These are phyloP conservation scores for Aphelinus atriplicis DNA, from an alignment of 1,140 invertebrate species.

Conservation along the genomic window DNA sequence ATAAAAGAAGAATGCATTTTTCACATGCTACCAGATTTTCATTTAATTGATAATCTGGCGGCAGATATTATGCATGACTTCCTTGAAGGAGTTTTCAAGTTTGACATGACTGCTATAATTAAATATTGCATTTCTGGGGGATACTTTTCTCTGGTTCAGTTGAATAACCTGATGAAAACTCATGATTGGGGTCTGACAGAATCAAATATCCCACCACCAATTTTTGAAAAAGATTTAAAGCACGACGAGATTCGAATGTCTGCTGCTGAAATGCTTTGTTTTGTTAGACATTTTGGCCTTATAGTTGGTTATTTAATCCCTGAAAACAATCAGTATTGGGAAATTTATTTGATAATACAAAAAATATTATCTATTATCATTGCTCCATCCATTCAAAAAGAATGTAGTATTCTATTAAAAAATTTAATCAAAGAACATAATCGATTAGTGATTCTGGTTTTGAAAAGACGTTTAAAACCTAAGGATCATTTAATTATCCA, in stretches of 20 bases:
- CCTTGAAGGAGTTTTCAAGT: slow-evolving; percentile 43
- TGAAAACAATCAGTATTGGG: not conserved
- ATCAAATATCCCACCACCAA: not conserved
- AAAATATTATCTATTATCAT: not conserved
- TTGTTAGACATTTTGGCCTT: not conserved
- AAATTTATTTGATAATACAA: not conserved
- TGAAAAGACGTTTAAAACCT: no score
- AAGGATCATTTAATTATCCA: no score
- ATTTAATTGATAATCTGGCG: slow-evolving; percentile 41
- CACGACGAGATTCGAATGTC: not conserved
- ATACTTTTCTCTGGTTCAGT: slow-evolving; percentile 29
- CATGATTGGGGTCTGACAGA: no score
- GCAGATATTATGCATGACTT: slow-evolving; percentile 49
- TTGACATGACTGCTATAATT: slow-evolving; percentile 43
- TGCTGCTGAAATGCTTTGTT: not conserved
- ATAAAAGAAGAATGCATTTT: slow-evolving; percentile 43
- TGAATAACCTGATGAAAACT: not conserved
- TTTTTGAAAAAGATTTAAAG: not conserved
- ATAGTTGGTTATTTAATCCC: not conserved
- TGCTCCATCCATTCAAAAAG: not conserved
- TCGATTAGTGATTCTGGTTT: not conserved
- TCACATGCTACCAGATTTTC: slow-evolving; percentile 45
- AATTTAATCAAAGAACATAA: not conserved
- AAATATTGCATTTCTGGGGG: slow-evolving; percentile 34
- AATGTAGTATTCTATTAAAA: not conserved